phyloP scores from a whole-genome alignment of 2,888 invertebrate species.

The Amiota mariae region DNA sequence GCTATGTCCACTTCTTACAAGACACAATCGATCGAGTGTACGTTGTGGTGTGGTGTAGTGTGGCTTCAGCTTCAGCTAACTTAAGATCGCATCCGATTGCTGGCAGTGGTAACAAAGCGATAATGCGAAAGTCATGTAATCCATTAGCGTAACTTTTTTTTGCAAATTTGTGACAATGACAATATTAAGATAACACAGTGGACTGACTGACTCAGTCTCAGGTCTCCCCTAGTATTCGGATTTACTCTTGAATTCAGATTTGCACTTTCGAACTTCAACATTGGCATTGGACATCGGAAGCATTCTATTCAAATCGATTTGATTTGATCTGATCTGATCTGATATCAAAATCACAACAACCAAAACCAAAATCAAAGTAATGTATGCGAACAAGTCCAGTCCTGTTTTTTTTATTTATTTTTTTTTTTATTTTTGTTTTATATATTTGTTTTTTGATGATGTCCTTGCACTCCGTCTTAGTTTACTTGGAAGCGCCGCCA shows the following conservation, averaged over 20 bases:
- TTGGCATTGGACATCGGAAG: neutral
- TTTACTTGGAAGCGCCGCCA: slow-evolving; percentile 25
- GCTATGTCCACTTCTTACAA: no score
- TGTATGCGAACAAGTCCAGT: no score
- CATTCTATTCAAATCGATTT: no score
- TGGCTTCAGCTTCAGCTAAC: no score
- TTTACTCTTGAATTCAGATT: no score
- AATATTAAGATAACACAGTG: slow-evolving; percentile 73
- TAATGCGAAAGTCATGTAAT: slow-evolving; percentile 74
- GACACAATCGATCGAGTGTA: no score
- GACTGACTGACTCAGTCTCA: no score
- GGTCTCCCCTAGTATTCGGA: no score
- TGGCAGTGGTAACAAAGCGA: slow-evolving; percentile 71
- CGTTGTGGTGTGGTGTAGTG: no score
- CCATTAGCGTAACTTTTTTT: slow-evolving; percentile 72
- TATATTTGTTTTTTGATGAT: neutral
- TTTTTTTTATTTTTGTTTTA: neutral
- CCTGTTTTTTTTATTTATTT: no score
- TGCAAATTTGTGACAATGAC: slow-evolving; percentile 74
- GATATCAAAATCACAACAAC: neutral
- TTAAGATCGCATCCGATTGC: slow-evolving; percentile 65
- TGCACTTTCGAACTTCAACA: neutral
- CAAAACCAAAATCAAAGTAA: neutral
- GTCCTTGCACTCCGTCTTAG: neutral
- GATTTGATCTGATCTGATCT: no score